Evolutionary conservation across 2,888 invertebrate species (phyloP).

Genomic region (Lutraria lutraria): DNA sequence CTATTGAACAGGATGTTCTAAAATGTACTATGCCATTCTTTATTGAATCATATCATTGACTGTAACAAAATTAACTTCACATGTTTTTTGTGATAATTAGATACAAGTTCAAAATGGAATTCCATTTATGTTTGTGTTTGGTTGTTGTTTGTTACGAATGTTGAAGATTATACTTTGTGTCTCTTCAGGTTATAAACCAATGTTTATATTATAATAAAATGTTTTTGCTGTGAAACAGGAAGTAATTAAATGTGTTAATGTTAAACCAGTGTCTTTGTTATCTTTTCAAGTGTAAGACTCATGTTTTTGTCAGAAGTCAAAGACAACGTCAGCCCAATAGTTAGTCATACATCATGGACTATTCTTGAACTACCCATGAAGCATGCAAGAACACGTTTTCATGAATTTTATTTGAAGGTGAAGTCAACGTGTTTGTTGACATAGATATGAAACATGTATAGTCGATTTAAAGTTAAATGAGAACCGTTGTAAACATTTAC

Average conservation of each 20-base stretch:
- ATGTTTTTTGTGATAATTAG: not conserved
- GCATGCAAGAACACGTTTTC: too few relatives aligned
- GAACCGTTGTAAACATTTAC: too few relatives aligned
- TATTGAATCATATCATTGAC: not conserved
- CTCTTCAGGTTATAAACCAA: conserved; percentile 6
- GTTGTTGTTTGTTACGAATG: not conserved
- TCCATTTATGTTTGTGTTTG: conserved; percentile 7
- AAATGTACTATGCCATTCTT: not conserved
- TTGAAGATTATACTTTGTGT: not conserved
- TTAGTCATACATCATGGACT: too few relatives aligned
- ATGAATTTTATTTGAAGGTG: too few relatives aligned
- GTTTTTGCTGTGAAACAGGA: conserved; percentile 28
- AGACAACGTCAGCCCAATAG: too few relatives aligned
- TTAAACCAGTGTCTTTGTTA: not conserved
- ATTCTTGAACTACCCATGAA: too few relatives aligned
- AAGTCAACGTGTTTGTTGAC: too few relatives aligned
- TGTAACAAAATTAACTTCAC: not conserved
- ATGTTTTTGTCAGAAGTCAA: too few relatives aligned
- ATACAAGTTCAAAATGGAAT: conserved; percentile 1
- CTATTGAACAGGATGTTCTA: conserved; percentile 10
- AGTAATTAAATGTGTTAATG: conserved; percentile 23
- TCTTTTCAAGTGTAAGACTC: not conserved
- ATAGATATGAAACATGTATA: too few relatives aligned
- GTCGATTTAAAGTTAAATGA: too few relatives aligned
- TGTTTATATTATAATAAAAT: not conserved